Evolutionary conservation across 2,888 invertebrate genomes (phyloP), one percentile per base, ranked within the genome.

Genomic region (Habroteleia sp.): DNA sequence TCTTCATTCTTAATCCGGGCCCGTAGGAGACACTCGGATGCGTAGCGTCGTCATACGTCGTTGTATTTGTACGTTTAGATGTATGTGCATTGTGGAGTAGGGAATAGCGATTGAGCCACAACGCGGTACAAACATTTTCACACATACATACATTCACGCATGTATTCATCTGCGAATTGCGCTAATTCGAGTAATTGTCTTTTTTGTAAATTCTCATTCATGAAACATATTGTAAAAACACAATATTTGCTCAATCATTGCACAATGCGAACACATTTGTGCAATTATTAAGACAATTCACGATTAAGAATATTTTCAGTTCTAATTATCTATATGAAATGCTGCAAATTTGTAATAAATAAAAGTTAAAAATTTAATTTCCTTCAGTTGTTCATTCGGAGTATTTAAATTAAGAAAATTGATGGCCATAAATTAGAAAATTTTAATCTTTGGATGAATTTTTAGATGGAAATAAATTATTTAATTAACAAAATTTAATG

Each of bases 11-110:
- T 77, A 76, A 77, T 76, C 74, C 74, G 72, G 77, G 78, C 75
- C 66, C 54, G 33, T 73, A 71, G 72, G 62, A 62, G 56, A 72
- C 54, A 68, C 68, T 62, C 69, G 62, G 62, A 76, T 69, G 69
- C 63, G 62, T 77, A 77, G 74, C 60, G 72, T 73, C 80, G 81
- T 83, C 83, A 83, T 79, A 79, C 83, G 82, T 83, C 83, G 83
- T 86, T 86, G 85, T 84, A 86, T 85, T 86, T 86, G 83, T 86
- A 86, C 86, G 84, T 85, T 71, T 86, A 85, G 84, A 77, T 84
- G 79, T 86, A 83, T 84, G 84, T 82, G 85, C 80, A 83, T 80
- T 84, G 84, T 84, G 85, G 82, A 81, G 81, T 85, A 86, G 86
- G 77, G 81, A 84, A 79, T 85, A 85, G 85, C 77, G 79, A 83